Conservation (phyloP, 2,113 vertebrate species). For the Vulpes ferrilata region DNA sequence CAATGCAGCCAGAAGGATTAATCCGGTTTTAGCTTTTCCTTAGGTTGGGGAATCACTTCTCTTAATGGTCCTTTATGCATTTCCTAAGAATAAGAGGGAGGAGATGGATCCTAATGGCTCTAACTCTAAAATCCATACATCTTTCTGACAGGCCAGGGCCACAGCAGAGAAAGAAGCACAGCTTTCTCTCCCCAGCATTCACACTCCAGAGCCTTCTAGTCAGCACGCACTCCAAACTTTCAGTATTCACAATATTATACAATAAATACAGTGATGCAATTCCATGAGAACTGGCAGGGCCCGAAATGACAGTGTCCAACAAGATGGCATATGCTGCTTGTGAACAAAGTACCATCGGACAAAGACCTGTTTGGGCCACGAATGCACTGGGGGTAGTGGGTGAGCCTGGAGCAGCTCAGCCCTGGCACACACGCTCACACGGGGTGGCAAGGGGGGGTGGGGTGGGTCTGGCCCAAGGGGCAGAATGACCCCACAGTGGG, state of each 20-base stretch:
- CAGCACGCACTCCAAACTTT: conserved; percentile 58
- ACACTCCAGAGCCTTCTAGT: neutral
- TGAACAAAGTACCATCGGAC: neutral
- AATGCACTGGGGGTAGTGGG: neutral
- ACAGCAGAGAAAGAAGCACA: neutral
- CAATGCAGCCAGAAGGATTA: conserved; percentile 53
- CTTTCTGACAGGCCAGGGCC: conserved; percentile 63
- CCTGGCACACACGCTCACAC: conserved; percentile 35
- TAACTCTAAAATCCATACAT: neutral
- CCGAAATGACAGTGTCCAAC: conserved; percentile 58
- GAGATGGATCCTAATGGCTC: neutral
- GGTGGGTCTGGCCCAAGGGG: neutral
- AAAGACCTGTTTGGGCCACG: neutral
- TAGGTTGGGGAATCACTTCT: neutral
- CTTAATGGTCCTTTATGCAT: conserved; percentile 63
- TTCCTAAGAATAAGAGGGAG: conserved; percentile 57
- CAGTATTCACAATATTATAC: conserved; percentile 87
- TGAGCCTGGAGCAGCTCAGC: neutral
- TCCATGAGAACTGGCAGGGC: conserved; percentile 13
- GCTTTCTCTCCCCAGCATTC: neutral
- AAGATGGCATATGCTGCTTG: conserved; percentile 56
- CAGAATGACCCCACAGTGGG: neutral
- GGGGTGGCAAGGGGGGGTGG: neutral
- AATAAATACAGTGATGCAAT: conserved; percentile 82
- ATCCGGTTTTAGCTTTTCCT: neutral